A percentile compares a stretch with the other conserved stretches of the same genome.
Evolutionary conservation across 2,888 invertebrate species (phyloP).

Genomic region (Phyllotreta cruciferae): DNA sequence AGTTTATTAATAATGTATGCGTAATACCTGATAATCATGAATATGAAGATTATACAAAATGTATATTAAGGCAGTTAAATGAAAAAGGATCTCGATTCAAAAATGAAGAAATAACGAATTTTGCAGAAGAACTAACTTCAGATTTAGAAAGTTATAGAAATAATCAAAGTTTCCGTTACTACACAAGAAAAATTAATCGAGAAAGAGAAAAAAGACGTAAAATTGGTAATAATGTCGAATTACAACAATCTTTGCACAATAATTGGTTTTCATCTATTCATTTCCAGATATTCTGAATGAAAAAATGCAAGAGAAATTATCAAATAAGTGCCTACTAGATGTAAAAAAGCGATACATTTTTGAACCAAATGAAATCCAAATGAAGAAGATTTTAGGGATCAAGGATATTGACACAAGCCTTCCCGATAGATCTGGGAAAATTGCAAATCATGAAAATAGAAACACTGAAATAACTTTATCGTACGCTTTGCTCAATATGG

Average conservation of each 20-base stretch:
- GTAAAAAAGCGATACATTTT: slow-evolving; percentile 33
- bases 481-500: slow-evolving; percentile 37
- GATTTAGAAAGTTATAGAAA: slow-evolving; percentile 24
- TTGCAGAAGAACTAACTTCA: slow-evolving; percentile 18
- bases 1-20: slow-evolving; percentile 38
- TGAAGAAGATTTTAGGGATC: slow-evolving; percentile 32
- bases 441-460: slow-evolving; percentile 28
- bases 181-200: slow-evolving; percentile 2
- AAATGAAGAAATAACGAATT: slow-evolving; percentile 20
- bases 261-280: too few species aligned
- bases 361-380: slow-evolving; percentile 35
- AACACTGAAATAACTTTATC: slow-evolving; percentile 38
- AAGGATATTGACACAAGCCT: neutral
- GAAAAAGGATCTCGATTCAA: slow-evolving; percentile 10
- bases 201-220: slow-evolving; percentile 3
- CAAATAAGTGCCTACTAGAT: slow-evolving; percentile 30
- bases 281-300: slow-evolving; percentile 36
- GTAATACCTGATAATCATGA: slow-evolving; percentile 31
- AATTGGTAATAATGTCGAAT: slow-evolving; percentile 10
- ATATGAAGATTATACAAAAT: slow-evolving; percentile 32
- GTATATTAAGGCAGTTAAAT: slow-evolving; percentile 26
- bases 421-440: neutral
- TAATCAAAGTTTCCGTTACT: slow-evolving; percentile 14
- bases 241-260: too few species aligned
- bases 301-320: slow-evolving; percentile 34